Conservation (phyloP, 2,888 invertebrate genomes). For the Parnassius orleans region DNA sequence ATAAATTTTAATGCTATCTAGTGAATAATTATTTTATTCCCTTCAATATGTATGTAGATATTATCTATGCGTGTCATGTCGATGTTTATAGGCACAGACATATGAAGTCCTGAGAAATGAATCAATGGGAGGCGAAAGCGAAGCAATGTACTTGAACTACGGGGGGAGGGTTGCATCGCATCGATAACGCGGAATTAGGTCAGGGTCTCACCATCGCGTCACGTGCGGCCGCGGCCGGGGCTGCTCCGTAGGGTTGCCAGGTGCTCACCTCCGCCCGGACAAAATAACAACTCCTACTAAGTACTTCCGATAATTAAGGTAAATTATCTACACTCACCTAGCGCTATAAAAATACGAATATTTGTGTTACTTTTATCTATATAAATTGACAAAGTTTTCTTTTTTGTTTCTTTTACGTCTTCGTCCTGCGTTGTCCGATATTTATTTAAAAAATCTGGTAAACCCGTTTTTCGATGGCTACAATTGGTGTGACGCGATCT, state of each 20-base stretch:
- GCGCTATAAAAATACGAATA: background rate
- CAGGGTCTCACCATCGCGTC: slow-evolving; percentile 53
- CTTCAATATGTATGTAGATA: no score
- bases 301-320: background rate
- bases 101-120: slow-evolving; percentile 31
- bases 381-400: background rate
- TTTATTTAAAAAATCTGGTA: slow-evolving; percentile 1
- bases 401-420: background rate
- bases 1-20: no score
- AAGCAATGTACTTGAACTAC: slow-evolving; percentile 60
- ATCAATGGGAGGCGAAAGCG: slow-evolving; percentile 58
- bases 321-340: background rate
- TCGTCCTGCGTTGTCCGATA: background rate
- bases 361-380: background rate
- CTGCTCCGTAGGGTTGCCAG: slow-evolving; percentile 30
- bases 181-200: slow-evolving; percentile 65
- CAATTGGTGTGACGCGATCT: slow-evolving; percentile 9
- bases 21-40: no score
- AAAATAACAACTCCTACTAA: background rate
- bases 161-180: slow-evolving; percentile 46
- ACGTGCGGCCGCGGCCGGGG: slow-evolving; percentile 40
- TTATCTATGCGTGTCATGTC: no score
- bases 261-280: slow-evolving; percentile 13
- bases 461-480: background rate
- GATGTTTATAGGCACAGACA: background rate